Evolutionary conservation across 2,888 invertebrate genomes (phyloP).

Genomic region (Mesorhabditis belari): DNA sequence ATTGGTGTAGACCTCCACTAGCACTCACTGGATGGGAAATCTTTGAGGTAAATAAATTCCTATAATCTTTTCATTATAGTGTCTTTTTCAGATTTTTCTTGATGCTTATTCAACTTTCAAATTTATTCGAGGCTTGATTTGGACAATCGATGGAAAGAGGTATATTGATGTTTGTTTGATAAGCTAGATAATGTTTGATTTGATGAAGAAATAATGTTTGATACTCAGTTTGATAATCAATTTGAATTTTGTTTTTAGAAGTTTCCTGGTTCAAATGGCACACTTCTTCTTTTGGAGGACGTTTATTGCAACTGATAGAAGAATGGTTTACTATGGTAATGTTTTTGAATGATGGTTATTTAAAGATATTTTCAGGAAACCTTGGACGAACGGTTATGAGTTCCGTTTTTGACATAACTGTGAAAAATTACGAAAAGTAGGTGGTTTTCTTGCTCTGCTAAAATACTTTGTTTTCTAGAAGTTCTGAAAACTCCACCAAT

Average conservation of each 20-base stretch:
- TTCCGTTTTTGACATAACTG: neutral
- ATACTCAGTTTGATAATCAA: no score
- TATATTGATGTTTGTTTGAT: neutral
- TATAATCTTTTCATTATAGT: neutral
- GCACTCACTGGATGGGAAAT: neutral
- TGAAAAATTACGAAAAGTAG: neutral
- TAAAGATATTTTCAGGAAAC: neutral
- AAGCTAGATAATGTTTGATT: neutral
- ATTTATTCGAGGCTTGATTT: constrained; percentile 12
- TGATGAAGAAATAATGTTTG: neutral
- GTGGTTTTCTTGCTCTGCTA: no score
- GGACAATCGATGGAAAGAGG: constrained; percentile 13
- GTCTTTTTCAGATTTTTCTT: constrained; percentile 9
- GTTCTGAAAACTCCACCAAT: no score
- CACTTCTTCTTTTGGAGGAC: constrained; percentile 19
- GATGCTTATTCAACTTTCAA: constrained; percentile 22
- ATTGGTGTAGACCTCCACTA: constrained; percentile 20
- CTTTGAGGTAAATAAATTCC: neutral
- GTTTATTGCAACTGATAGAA: constrained; percentile 7
- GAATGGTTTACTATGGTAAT: constrained; percentile 4
- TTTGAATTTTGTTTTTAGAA: constrained; percentile 9
- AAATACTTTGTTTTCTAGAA: no score
- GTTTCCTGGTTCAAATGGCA: constrained; percentile 7
- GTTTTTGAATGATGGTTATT: neutral
- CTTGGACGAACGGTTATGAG: neutral